Conservation (phyloP, 2,888 invertebrate species). For the Blastobasis adustella region DNA sequence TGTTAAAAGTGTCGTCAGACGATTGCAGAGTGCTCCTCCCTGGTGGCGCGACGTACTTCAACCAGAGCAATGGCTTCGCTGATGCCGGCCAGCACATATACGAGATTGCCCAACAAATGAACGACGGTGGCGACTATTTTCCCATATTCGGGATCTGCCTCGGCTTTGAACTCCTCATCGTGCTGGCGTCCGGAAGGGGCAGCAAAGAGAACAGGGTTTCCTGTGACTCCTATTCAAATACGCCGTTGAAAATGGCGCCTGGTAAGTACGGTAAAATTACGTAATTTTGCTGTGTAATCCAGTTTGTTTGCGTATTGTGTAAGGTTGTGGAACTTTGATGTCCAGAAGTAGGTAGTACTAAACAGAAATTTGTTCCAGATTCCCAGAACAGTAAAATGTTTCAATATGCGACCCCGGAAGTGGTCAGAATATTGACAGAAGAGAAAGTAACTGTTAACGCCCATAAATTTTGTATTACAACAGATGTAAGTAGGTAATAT, state of each 20-base stretch:
- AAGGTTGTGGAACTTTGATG: too few relatives aligned
- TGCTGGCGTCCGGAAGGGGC: slow-evolving; percentile 68
- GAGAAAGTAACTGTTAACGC: slow-evolving; percentile 83
- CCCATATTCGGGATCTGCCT: slow-evolving; percentile 93
- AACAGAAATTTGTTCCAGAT: slow-evolving; percentile 49
- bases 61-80: slow-evolving; percentile 80
- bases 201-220: slow-evolving; percentile 72
- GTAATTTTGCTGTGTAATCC: too few relatives aligned
- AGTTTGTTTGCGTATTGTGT: too few relatives aligned
- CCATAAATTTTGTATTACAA: slow-evolving; percentile 79
- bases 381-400: slow-evolving; percentile 79
- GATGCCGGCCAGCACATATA: slow-evolving; percentile 83
- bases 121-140: slow-evolving; percentile 82
- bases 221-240: slow-evolving; percentile 77
- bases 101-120: slow-evolving; percentile 79
- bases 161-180: slow-evolving; percentile 87
- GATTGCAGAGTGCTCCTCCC: slow-evolving; percentile 83
- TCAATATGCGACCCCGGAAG: slow-evolving; percentile 69
- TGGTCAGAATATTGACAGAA: slow-evolving; percentile 72
- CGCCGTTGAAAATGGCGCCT: slow-evolving; percentile 69
- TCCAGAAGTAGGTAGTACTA: too few relatives aligned
- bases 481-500: too few relatives aligned
- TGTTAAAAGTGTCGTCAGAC: neutral
- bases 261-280: too few relatives aligned
- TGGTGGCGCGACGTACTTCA: slow-evolving; percentile 85